phyloP scores from a whole-genome alignment of 2,113 vertebrate genomes.

The Carassius carassius region DNA sequence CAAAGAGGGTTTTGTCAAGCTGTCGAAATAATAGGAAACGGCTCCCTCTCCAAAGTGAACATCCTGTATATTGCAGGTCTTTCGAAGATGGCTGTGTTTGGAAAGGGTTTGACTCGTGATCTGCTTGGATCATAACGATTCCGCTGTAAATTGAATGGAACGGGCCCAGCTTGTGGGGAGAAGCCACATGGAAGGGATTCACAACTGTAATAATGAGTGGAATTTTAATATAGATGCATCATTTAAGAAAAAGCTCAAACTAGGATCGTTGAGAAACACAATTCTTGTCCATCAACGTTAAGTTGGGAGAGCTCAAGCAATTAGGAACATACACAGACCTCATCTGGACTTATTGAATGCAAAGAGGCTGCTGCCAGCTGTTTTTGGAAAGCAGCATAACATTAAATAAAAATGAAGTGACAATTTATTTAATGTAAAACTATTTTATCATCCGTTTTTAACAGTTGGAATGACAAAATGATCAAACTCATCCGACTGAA shows the following conservation, averaged over 20 bases:
- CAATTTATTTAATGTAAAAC: neutral
- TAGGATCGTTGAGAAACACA: constrained; percentile 21
- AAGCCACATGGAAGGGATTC: constrained; percentile 49
- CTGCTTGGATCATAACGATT: constrained; percentile 51
- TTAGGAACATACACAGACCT: neutral
- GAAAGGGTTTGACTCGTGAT: constrained; percentile 45
- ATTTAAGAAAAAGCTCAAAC: constrained; percentile 45
- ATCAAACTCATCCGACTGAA: neutral
- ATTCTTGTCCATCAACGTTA: constrained; percentile 6
- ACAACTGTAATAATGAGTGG: constrained; percentile 53
- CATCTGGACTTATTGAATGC: neutral
- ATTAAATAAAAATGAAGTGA: neutral
- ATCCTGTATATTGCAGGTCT: constrained; percentile 43
- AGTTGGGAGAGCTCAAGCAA: neutral
- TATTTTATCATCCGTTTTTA: neutral
- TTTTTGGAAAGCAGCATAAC: neutral
- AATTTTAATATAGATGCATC: constrained; percentile 54
- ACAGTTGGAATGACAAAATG: neutral
- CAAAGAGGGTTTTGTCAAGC: constrained; percentile 46
- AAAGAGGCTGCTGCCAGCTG: neutral
- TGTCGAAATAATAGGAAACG: constrained; percentile 45
- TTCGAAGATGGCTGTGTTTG: constrained; percentile 42
- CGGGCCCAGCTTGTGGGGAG: constrained; percentile 36
- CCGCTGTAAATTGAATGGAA: constrained; percentile 43
- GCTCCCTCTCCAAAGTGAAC: constrained; percentile 50